Evolutionary conservation across 2,797 vertebrate genomes (phyloP).

Genomic region (Poecilia wingei): DNA sequence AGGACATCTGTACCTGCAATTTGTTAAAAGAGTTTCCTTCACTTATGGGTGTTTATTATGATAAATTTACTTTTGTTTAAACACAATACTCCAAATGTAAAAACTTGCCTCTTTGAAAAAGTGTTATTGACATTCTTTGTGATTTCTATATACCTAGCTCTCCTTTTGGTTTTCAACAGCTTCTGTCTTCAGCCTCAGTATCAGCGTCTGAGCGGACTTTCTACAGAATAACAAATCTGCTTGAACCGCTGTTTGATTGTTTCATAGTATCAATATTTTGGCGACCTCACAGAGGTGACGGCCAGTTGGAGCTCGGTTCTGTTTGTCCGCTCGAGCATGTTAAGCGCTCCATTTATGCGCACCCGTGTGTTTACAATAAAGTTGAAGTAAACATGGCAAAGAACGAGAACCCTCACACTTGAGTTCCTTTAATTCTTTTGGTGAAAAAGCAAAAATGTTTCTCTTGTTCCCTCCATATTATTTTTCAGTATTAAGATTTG

Average conservation of each 20-base stretch:
- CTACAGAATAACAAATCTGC: slow-evolving; percentile 43
- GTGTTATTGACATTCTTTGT: slow-evolving; percentile 39
- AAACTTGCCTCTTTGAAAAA: slow-evolving; percentile 16
- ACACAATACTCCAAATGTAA: not conserved
- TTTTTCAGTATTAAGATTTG: not conserved
- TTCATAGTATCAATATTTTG: slow-evolving; percentile 77
- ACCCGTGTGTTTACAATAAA: slow-evolving; percentile 35
- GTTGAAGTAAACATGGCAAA: slow-evolving; percentile 19
- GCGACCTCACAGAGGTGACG: slow-evolving; percentile 56
- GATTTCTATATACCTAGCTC: slow-evolving; percentile 45
- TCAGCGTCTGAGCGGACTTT: slow-evolving; percentile 62
- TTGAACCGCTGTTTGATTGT: slow-evolving; percentile 71
- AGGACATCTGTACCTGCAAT: slow-evolving; percentile 4
- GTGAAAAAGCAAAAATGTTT: slow-evolving; percentile 53
- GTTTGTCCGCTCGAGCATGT: slow-evolving; percentile 21
- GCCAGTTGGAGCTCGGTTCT: slow-evolving; percentile 27
- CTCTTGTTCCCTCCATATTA: not conserved
- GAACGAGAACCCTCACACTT: slow-evolving; percentile 41
- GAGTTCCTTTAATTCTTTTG: slow-evolving; percentile 69
- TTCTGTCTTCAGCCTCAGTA: slow-evolving; percentile 43
- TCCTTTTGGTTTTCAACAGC: slow-evolving; percentile 52
- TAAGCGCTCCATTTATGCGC: slow-evolving; percentile 15
- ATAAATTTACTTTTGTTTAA: not conserved
- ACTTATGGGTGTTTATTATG: not conserved
- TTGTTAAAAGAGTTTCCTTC: slow-evolving; percentile 8